Evolutionary conservation across 1,140 invertebrate genomes (phyloP), one percentile per base, ranked within the genome.

Genomic region (Sycophila sp.): DNA sequence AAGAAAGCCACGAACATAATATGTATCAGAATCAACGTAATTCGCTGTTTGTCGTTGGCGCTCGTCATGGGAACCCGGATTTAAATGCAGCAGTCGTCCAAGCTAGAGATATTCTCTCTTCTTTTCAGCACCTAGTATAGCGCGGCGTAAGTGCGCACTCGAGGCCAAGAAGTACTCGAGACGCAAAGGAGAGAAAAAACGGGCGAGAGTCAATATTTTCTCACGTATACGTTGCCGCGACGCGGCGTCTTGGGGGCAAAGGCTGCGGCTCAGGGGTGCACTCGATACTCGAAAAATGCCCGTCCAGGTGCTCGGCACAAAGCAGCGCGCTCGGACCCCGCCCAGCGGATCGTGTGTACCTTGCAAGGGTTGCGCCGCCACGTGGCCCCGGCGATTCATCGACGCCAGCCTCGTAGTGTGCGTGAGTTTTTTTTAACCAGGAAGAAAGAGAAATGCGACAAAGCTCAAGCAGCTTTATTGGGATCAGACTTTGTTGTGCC

Each of bases 351-450:
- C 62, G 69, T 59, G 32, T 65, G 45, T 66, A 66, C 69, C 69
- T 66, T 63, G 60, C 60, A 71, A 71, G 69, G 69, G 69, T 65
- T 71, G 62, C 34, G 56, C n/a, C 28, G 66, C 53, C 62, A 66
- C 69, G 62, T 63, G 59, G 49, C 59, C 15, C 40, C 26, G 6
- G 42, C 36, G 17, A 47, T 47, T 47, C 53, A 67, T 30, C 17
- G 49, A 56, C 15, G n/a, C 34, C 5, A 34, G 24, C 8, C 24
- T 55, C 19, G 7, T 11, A 2, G 47, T 51, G 24, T 51, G 28
- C 13, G 30, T 55, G 15, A 55, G 51, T 28, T 30, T 15, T 38
- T 58, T 58, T 58, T 38, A 38, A 24, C 34, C 17, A 17, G 53
- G 49, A 17, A 47, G 42, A 47, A 22, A n/a, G 42, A 47, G 42